Evolutionary conservation across 1,140 invertebrate species (phyloP), one percentile per base, ranked within the genome.

Genomic region (Drosophila seguyi): DNA sequence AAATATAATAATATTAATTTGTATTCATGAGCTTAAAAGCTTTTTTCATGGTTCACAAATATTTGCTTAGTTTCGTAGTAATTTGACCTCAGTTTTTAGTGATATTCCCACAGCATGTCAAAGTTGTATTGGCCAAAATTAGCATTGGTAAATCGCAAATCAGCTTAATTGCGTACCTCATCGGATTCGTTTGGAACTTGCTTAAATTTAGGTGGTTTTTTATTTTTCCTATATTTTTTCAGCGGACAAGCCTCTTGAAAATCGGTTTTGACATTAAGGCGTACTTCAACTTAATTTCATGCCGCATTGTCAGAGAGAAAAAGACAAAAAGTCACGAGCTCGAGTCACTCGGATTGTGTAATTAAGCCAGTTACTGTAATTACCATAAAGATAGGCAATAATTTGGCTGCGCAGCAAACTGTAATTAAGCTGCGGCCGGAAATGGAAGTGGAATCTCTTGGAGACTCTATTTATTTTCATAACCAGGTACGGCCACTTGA

Each of bases 331-430:
- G 34, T 34, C 61, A 66, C 36, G 60, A 48, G 25, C n/a, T 29
- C n/a, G 18, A 73, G 60, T 55, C 44, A 52, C 66, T 59, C 65
- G 59, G 67, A 62, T 87, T 87, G 76, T 82, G 60, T 87, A 79
- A 87, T 82, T 87, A 87, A 80, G 83, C 83, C 71, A 79, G 79
- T 87, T 87, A 69, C 65, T 56, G 69, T 81, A 88, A 88, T 88
- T 81, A 84, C 79, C 79, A 75, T 83, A 76, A 79, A 87, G 38
- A 81, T 81, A 81, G 82, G 71, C 53, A 67, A 81, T 79, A 81
- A 86, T 81, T 86, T 65, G 56, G 53, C 18, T 53, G 68, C 50
- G 20, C 75, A 58, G 29, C 66, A 25, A 25, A 56, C 45, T 67
- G 45, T 69, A 83, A 84, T 78, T 85, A 75, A 55, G 61, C 36